Percentiles rank a stretch among this genome's conserved stretches.
Conservation (phyloP, 2,888 invertebrate species). For the Caenorhabditis uteleia region DNA sequence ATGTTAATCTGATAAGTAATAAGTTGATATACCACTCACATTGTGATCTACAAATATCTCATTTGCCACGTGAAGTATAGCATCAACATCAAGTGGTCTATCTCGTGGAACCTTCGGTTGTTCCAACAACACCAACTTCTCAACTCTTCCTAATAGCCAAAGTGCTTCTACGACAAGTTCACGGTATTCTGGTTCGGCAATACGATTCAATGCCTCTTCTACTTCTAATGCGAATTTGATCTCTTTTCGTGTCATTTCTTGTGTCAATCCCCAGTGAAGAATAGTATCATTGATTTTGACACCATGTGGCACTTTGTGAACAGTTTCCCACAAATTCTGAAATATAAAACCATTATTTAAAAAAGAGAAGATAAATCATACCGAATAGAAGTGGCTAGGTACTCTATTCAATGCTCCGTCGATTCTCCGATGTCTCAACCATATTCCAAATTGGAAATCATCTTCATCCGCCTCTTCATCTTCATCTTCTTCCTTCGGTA, state of each 20-base stretch:
- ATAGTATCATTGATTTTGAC: constrained; percentile 88
- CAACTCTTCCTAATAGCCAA: constrained; percentile 87
- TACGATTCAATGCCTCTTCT: constrained; percentile 92
- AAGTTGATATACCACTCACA: constrained; percentile 73
- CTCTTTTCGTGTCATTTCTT: constrained; percentile 93
- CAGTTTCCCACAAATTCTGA: constrained; percentile 67
- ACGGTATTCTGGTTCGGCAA: constrained; percentile 96
- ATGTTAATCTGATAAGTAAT: neutral
- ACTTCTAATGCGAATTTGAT: constrained; percentile 96
- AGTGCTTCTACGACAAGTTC: constrained; percentile 81
- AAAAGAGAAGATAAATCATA: constrained; percentile 15
- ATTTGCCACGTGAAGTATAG: constrained; percentile 90
- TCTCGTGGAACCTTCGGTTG: constrained; percentile 53
- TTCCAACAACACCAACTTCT: constrained; percentile 71
- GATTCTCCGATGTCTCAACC: constrained; percentile 88
- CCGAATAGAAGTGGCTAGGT: constrained; percentile 91
- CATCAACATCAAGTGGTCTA: constrained; percentile 78
- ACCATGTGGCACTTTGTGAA: constrained; percentile 81
- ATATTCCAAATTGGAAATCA: constrained; percentile 79
- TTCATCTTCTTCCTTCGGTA: constrained; percentile 46
- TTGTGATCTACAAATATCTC: constrained; percentile 93
- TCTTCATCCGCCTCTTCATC: constrained; percentile 54
- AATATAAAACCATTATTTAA: constrained; percentile 5
- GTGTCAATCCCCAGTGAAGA: constrained; percentile 81
- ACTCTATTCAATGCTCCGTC: constrained; percentile 97